These are phyloP conservation scores for Catharus fuscescens DNA, from an alignment of 2,113 vertebrate species.

Conservation along the genomic window DNA sequence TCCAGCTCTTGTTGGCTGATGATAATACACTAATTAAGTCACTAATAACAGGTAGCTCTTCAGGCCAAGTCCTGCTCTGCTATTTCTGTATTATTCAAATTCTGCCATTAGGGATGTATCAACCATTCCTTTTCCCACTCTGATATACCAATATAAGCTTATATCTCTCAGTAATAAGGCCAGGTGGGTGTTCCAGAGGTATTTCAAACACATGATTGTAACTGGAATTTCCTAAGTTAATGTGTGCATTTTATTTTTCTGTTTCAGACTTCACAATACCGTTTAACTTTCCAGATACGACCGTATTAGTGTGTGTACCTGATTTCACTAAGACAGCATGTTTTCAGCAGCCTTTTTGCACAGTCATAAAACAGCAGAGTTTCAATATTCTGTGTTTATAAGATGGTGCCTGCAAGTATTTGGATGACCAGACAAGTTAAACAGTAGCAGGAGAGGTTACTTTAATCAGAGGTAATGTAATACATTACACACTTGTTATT, in stretches of 20 bases:
- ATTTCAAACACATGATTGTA: accelerated
- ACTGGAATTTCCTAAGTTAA: not conserved
- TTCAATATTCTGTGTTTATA: not conserved
- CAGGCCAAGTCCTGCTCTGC: not conserved
- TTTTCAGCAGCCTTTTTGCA: not conserved
- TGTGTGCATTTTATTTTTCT: not conserved
- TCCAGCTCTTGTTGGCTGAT: not conserved
- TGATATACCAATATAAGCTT: not conserved
- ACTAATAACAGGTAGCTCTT: not conserved
- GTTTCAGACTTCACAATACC: not conserved
- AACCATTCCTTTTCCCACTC: not conserved
- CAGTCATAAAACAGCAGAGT: not conserved
- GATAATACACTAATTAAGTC: too few species aligned
- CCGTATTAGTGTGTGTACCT: not conserved
- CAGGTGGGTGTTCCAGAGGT: accelerated
- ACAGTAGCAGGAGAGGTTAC: slow-evolving; percentile 9
- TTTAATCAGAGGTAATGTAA: slow-evolving; percentile 26
- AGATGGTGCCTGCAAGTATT: not conserved
- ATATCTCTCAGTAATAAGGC: too few species aligned
- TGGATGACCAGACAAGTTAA: not conserved
- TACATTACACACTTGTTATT: not conserved
- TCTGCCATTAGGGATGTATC: not conserved
- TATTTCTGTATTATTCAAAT: not conserved
- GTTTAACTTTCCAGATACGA: not conserved
- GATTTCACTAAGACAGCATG: not conserved